Percentiles rank a stretch among this genome's conserved stretches.
These are phyloP conservation scores for Lasaia peninsularis DNA, from an alignment of 1,140 invertebrate species.

Conservation along the genomic window DNA sequence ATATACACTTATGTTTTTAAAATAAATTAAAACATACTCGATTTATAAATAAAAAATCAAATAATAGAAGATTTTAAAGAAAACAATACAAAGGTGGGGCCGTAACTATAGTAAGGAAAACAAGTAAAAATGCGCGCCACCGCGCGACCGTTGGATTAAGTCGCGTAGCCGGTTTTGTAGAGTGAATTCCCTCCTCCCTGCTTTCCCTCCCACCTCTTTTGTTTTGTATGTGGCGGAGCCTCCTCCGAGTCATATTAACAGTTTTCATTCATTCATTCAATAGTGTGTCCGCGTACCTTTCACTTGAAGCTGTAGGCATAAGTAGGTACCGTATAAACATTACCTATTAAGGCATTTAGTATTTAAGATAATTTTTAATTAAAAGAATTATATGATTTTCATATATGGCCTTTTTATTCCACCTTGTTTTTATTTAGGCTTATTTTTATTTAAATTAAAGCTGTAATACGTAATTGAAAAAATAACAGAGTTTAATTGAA, in stretches of 20 bases:
- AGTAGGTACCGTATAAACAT: no score
- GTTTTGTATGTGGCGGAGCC: conserved; percentile 42
- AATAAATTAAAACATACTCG: background rate
- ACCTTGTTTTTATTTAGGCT: no score
- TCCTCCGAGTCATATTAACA: conserved; percentile 28
- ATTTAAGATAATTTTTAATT: no score
- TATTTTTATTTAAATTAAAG: no score
- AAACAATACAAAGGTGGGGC: conserved; percentile 67
- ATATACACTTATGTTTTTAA: background rate
- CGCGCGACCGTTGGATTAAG: conserved; percentile 70
- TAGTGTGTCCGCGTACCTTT: conserved; percentile 14
- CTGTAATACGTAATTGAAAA: no score
- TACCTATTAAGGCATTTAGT: no score
- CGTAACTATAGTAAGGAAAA: conserved; percentile 39
- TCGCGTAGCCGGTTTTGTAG: conserved; percentile 69
- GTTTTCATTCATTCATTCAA: background rate
- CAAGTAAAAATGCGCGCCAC: conserved; percentile 61
- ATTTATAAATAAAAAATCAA: background rate
- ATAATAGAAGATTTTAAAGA: conserved; percentile 28
- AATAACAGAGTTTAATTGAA: no score
- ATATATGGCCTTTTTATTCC: no score
- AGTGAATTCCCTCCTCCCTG: conserved; percentile 52
- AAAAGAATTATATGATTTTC: no score
- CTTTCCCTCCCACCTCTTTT: conserved; percentile 47
- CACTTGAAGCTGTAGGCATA: background rate